These are phyloP conservation scores for Knipowitschia caucasica DNA, from an alignment of 2,797 vertebrate species.

Conservation along the genomic window DNA sequence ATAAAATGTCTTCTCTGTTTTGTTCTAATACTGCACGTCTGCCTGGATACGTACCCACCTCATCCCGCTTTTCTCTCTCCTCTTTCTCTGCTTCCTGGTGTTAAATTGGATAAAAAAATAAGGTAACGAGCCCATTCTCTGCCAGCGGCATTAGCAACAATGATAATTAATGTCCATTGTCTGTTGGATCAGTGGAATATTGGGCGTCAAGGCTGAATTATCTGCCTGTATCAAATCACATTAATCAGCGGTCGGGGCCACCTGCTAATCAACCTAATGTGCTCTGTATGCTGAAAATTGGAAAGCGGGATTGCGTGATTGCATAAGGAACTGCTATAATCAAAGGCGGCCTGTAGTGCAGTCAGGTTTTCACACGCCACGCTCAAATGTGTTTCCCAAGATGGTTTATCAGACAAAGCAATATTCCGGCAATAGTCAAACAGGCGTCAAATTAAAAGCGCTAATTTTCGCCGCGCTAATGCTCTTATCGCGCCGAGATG, in stretches of 20 bases:
- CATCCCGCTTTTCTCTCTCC: background rate
- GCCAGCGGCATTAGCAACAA: constrained; percentile 47
- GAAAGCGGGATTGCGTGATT: constrained; percentile 30
- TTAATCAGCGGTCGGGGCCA: constrained; percentile 56
- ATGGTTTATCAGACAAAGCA: constrained; percentile 19
- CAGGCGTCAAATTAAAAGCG: constrained; percentile 7
- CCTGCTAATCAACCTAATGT: constrained; percentile 57
- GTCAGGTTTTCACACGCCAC: constrained; percentile 17
- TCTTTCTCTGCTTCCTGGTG: constrained; percentile 24
- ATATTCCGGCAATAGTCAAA: constrained; percentile 8
- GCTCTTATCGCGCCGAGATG: constrained; percentile 5
- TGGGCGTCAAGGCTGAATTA: constrained; percentile 55
- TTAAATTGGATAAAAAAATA: constrained; percentile 48
- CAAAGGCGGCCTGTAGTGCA: constrained; percentile 11
- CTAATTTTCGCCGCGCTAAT: constrained; percentile 3
- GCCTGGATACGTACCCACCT: background rate
- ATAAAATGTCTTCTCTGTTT: background rate
- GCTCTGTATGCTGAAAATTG: constrained; percentile 34
- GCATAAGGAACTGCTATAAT: constrained; percentile 30
- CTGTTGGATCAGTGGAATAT: constrained; percentile 57
- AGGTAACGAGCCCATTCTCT: constrained; percentile 55
- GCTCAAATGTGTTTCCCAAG: constrained; percentile 21
- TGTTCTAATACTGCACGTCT: constrained; percentile 5
- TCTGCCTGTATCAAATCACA: constrained; percentile 52
- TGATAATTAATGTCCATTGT: constrained; percentile 65